Evolutionary conservation across 2,797 vertebrate genomes (phyloP), one percentile per base, ranked within the genome.

Genomic region (Gadopsis bispinosus): DNA sequence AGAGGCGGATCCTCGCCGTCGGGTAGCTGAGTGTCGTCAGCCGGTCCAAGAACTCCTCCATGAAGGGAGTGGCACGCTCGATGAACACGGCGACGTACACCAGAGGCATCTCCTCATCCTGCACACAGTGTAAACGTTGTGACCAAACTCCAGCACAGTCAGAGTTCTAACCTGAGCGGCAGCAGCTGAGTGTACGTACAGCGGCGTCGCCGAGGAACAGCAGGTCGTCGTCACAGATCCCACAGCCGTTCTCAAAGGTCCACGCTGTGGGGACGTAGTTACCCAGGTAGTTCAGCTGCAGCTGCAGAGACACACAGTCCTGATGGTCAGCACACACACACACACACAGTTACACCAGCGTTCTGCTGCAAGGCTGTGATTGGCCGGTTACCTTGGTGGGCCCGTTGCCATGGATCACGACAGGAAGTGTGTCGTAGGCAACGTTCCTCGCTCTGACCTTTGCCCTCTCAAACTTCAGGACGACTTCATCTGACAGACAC

Each of bases 221-320:
- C 75, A 94, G 88, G 82, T 95, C 86, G 3, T 88, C 87, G 1
- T 95, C 93, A 39, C 97, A 97, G 85, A 89, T 84, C 0, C 95
- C 94, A 3, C 97, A 97, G 31, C 97, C 96, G 1, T 75, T 75
- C 66, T 96, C 95, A 0, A 96, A 95, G 1, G 96, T 97, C 97
- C 97, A 97, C 0, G 95, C 93, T 0, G 96, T 96, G 1, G 97
- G 97, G 4, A 97, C 95, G 16, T 97, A 97, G 88, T 97, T 97
- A 0, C 95, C 95, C 73, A 97, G 88, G 83, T 97, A 97, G 89
- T 97, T 97, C 69, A 97, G 72, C 88, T 97, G 96, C 41, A 97
- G 93, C 97, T 97, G 86, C 29, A 83, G 39, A 76, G 9, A 35
- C 26, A 26, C 26, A 26, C 26, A 26, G 26, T 26, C 26, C 26